phyloP scores from a whole-genome alignment of 2,797 vertebrate genomes.

The Silurus aristotelis region DNA sequence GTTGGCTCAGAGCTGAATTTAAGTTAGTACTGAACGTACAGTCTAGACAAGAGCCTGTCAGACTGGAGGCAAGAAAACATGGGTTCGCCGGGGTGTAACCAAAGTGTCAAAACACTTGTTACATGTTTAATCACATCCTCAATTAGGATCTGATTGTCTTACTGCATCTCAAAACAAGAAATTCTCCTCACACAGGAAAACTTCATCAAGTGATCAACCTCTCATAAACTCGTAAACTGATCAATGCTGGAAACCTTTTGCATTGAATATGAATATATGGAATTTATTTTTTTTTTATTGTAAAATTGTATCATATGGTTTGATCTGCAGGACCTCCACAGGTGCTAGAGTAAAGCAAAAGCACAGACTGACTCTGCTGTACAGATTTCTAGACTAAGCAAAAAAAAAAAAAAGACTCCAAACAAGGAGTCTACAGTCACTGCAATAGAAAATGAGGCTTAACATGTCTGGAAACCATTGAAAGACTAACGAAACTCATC shows the following conservation, averaged over 20 bases:
- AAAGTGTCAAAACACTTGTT: not conserved
- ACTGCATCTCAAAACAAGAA: not conserved
- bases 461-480: not conserved
- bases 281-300: rapidly evolving
- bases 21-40: not conserved
- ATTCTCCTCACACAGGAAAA: not conserved
- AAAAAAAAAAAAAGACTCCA: not conserved
- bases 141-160: not conserved
- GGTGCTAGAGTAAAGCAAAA: not conserved
- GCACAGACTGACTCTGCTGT: not conserved
- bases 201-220: not conserved
- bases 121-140: not conserved
- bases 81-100: not conserved
- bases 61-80: not conserved
- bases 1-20: not conserved
- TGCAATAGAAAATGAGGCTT: not conserved
- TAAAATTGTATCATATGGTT: not conserved
- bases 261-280: not conserved
- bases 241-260: not conserved
- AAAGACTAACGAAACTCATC: not conserved
- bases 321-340: not conserved
- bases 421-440: not conserved
- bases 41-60: not conserved
- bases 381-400: not conserved
- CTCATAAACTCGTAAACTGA: no score